These are phyloP conservation scores for Lacerta agilis DNA, from an alignment of 2,797 vertebrate genomes.

Conservation along the genomic window DNA sequence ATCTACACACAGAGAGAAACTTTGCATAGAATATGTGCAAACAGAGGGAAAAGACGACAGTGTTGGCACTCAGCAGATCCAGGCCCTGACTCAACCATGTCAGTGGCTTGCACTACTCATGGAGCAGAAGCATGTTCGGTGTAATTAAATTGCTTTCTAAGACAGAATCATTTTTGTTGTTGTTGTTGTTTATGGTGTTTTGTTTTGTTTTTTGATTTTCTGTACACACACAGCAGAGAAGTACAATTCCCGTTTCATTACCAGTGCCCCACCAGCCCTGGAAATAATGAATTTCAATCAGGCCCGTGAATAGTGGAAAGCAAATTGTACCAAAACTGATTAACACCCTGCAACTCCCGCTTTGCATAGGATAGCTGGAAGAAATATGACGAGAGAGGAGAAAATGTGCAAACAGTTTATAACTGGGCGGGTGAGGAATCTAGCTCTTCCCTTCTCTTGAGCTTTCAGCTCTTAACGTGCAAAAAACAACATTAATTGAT, in stretches of 20 bases:
- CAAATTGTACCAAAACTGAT: neutral
- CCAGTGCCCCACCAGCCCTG: constrained; percentile 9
- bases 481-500: neutral
- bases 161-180: no score
- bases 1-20: neutral
- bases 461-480: neutral
- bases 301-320: neutral
- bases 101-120: no score
- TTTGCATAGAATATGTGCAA: no score
- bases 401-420: neutral
- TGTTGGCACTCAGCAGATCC: no score
- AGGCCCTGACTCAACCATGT: no score
- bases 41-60: no score
- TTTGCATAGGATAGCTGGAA: neutral
- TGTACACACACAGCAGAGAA: neutral
- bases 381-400: neutral
- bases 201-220: no score
- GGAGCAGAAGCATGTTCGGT: neutral
- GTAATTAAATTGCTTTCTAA: neutral
- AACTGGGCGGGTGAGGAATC: no score
- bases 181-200: no score
- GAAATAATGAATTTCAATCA: constrained; percentile 28
- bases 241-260: constrained; percentile 30
- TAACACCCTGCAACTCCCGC: neutral
- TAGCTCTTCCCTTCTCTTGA: neutral